Conservation (phyloP, 2,888 invertebrate species). For the Elmis aenea region DNA sequence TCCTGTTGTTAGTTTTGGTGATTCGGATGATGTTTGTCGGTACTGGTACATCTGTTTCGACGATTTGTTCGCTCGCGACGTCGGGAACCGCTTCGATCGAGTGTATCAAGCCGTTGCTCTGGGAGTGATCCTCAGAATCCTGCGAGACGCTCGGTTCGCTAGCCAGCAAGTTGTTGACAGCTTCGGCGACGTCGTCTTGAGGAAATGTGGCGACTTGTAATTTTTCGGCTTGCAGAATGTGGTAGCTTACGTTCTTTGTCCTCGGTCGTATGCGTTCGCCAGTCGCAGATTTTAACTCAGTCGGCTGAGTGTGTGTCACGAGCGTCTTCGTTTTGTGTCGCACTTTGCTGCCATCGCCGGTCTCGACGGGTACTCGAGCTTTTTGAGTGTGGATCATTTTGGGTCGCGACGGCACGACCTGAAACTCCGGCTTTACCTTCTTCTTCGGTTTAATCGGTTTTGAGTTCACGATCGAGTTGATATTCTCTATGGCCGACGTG, state of each 20-base stretch:
- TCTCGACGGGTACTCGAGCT: slow-evolving; percentile 51
- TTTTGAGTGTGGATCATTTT: slow-evolving; percentile 77
- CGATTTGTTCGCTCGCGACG: slow-evolving; percentile 36
- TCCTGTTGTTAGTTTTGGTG: slow-evolving; percentile 6
- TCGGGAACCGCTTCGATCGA: slow-evolving; percentile 35
- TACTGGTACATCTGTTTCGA: slow-evolving; percentile 31
- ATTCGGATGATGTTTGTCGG: slow-evolving; percentile 33
- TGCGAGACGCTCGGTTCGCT: slow-evolving; percentile 24
- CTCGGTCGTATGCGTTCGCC: slow-evolving; percentile 54
- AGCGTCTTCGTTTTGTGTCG: slow-evolving; percentile 55
- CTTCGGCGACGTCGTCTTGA: slow-evolving; percentile 35
- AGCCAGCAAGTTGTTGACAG: slow-evolving; percentile 31
- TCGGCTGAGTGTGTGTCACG: slow-evolving; percentile 51
- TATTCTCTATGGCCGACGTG: slow-evolving; percentile 48
- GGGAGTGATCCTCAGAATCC: slow-evolving; percentile 35
- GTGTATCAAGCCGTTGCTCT: slow-evolving; percentile 30
- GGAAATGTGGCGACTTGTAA: slow-evolving; percentile 52
- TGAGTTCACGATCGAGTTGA: slow-evolving; percentile 46
- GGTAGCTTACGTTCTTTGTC: slow-evolving; percentile 62
- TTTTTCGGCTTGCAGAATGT: slow-evolving; percentile 52
- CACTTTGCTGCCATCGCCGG: slow-evolving; percentile 50
- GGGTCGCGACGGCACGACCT: slow-evolving; percentile 53
- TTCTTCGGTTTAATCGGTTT: slow-evolving; percentile 30
- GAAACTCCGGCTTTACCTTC: slow-evolving; percentile 35
- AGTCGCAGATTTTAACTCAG: slow-evolving; percentile 44